phyloP scores from a whole-genome alignment of 2,113 vertebrate species.

The Vireo altiloquus region DNA sequence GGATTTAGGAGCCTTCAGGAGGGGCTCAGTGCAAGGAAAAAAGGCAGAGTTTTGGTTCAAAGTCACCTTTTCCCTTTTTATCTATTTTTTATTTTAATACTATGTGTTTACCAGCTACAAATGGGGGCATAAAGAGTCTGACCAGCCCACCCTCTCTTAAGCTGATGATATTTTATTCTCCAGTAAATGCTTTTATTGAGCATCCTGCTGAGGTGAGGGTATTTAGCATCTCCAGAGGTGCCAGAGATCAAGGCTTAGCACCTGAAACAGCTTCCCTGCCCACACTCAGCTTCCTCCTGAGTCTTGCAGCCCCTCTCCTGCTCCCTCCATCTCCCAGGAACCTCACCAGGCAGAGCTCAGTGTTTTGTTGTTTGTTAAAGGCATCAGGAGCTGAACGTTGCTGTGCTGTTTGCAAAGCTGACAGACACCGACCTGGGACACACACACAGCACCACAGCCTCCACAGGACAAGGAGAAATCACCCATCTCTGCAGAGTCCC shows the following conservation, averaged over 20 bases:
- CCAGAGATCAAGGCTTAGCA: background rate
- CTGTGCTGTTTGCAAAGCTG: background rate
- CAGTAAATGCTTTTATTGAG: background rate
- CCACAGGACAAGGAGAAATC: background rate
- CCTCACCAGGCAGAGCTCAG: background rate
- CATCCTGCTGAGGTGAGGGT: fast-evolving
- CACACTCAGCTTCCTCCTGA: background rate
- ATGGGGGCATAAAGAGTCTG: background rate
- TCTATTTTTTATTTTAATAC: background rate
- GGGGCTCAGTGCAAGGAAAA: background rate
- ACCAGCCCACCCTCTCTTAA: background rate
- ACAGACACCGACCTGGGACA: fast-evolving
- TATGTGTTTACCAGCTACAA: background rate
- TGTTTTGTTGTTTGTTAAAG: background rate
- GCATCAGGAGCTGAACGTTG: background rate
- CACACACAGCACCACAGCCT: fast-evolving
- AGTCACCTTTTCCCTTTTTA: background rate
- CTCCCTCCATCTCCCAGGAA: background rate
- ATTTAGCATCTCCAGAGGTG: background rate
- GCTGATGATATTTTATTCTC: background rate
- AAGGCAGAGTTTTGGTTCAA: background rate
- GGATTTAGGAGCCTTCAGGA: background rate
- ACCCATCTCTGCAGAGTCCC: background rate
- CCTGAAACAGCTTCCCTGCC: background rate
- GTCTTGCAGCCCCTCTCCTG: background rate